Base-by-base conservation (phyloP, 2,113 vertebrate genomes). In the Anolis sagrei region DNA sequence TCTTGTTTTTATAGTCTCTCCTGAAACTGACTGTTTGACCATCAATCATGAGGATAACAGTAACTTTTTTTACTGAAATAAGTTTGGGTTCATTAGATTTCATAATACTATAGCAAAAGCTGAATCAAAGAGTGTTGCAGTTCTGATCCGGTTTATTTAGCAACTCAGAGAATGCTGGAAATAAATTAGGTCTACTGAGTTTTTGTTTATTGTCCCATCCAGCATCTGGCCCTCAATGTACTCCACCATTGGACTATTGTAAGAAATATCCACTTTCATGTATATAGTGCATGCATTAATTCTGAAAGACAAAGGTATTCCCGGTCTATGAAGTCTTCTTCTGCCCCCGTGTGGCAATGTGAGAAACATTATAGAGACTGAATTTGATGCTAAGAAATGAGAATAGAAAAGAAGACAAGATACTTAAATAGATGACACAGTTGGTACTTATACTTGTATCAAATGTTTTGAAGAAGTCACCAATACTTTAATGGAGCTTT, bases 261-360 rank as follows among this genome's bases (percentile, higher is more conserved):
- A 68, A 7, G 10, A 49, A 66, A 75, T 51, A 34, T 86, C 14
- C 1, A 32, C 32, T 23, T 61, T 39, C 19, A 36, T 61, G 19
- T 58, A 58, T 36, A 54, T 5, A 49, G 48, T 48, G 39, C 5
- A 25, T 25, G 25, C n/a, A 36, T 27, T 73, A 66, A 21, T 23
- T 48, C 7, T n/a, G 66, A 51, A 25, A 44, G 29, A 58, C 23
- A 39, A 77, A 54, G 16, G 11, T 36, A 36, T 70, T 21, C 75
- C 23, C 2, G 3, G 21, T 16, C 39, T 64, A 23, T 5, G 10
- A 62, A 36, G 44, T 32, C 27, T 48, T 72, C 19, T 62, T 72
- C 80, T 87, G 86, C 80, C 86, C 80, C 74, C 64, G 48, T 21
- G 36, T 82, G 86, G 73, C 49, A 70, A 48, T 62, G 27, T 13